Evolutionary conservation across 2,113 vertebrate species (phyloP), one percentile per base, ranked within the genome.

Genomic region (Apodemus sylvaticus): DNA sequence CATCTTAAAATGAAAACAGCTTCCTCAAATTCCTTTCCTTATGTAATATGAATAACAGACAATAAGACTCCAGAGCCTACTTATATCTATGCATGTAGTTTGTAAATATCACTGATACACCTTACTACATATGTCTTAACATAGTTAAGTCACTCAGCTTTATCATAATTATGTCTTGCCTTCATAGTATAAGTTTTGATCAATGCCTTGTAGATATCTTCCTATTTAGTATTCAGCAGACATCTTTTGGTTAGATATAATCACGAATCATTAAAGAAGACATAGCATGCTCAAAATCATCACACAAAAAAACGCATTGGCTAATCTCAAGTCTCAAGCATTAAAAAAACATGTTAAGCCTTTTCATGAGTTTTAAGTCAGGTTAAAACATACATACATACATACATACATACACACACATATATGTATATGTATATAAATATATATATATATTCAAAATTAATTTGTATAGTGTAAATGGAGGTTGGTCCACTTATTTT

Each of bases 151-250:
- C 48, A 10, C 76, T 7, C n/a, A n/a, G n/a, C 62, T 93, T 22
- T 51, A 51, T 36, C 22, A 89, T 42, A 82, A 20, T 3, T 81
- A 26, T 13, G 34, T 76, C 74, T 55, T 68, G 20, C 73, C 90
- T 81, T 91, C 9, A 88, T 64, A 91, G 19, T 79, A 45, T 95
- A 83, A 78, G 31, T 91, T 92, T 19, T 94, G 17, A 94, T 39
- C 22, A 92, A n/a, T 64, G 24, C 45, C 42, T 90, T 90, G 51
- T 29, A 60, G 3, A 70, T 68, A 90, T 45, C 70, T 73, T 58
- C 14, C 53, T 86, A 82, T 82, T 92, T 70, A 62, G 66, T 78
- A 81, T 66, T 26, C 77, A 88, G 7, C 17, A 20, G 70, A 77
- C 45, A 51, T 87, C 76, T 79, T 42, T 85, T 89, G 89, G 26